Conservation (phyloP, 2,113 vertebrate species). For the Morone saxatilis region DNA sequence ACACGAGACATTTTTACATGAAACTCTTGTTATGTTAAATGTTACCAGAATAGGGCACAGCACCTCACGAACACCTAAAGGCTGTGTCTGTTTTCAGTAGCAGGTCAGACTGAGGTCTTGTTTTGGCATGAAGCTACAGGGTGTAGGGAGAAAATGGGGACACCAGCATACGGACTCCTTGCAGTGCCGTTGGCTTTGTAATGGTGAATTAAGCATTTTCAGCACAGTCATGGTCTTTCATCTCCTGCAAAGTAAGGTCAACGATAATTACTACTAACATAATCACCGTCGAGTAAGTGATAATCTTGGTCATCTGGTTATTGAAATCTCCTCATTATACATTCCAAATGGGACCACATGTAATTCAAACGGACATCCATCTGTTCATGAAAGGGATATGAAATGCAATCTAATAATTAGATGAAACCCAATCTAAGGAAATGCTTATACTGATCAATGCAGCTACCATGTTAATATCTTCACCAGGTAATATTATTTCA, state of each 20-base stretch:
- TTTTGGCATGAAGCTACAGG: conserved; percentile 43
- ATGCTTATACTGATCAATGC: neutral
- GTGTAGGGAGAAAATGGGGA: conserved; percentile 15
- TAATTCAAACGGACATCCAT: conserved; percentile 56
- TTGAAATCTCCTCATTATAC: conserved; percentile 49
- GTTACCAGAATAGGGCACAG: conserved; percentile 1
- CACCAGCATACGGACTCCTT: conserved; percentile 6
- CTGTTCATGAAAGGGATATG: conserved; percentile 42
- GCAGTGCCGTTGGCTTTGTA: conserved; percentile 14
- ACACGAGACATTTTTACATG: neutral
- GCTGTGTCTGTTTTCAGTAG: conserved; percentile 45
- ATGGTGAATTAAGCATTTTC: conserved; percentile 13
- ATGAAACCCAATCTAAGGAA: conserved; percentile 29
- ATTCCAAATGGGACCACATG: conserved; percentile 36
- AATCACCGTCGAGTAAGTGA: conserved; percentile 27
- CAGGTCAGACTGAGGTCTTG: conserved; percentile 33
- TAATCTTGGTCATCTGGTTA: conserved; percentile 31
- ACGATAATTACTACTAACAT: conserved; percentile 45
- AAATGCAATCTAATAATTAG: conserved; percentile 18
- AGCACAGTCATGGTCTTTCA: neutral
- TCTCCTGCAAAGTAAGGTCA: conserved; percentile 51
- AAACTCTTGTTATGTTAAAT: conserved; percentile 17
- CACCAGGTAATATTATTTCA: conserved; percentile 21
- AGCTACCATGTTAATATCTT: conserved; percentile 4
- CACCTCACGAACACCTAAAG: conserved; percentile 22